These are phyloP conservation scores for Gastrophryne carolinensis DNA, from an alignment of 2,797 vertebrate species.

Conservation along the genomic window DNA sequence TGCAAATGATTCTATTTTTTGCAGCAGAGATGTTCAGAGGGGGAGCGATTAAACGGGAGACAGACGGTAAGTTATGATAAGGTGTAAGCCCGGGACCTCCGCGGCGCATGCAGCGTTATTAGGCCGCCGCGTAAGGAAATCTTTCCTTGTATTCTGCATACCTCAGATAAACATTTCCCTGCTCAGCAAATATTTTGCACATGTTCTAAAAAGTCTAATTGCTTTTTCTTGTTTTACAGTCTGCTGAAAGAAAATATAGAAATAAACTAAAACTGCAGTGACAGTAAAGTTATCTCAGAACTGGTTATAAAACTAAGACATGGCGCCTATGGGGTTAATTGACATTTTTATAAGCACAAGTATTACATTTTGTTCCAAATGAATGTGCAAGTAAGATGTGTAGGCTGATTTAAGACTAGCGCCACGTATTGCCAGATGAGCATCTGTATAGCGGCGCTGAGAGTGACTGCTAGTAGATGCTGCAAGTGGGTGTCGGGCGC, in stretches of 20 bases:
- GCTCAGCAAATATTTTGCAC: constrained; percentile 44
- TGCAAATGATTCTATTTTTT: neutral
- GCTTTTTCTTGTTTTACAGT: constrained; percentile 33
- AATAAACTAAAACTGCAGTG: neutral
- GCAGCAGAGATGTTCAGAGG: neutral
- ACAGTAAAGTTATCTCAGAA: neutral
- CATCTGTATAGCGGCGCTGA: too few relatives aligned
- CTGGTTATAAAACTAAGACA: neutral
- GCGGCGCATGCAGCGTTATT: neutral
- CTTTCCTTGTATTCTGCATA: constrained; percentile 26
- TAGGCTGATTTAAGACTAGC: too few relatives aligned
- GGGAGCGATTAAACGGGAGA: constrained; percentile 1
- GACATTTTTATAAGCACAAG: too few relatives aligned
- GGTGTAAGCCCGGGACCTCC: constrained; percentile 6
- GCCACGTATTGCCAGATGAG: too few relatives aligned
- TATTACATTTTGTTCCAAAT: too few relatives aligned
- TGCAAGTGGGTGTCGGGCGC: too few relatives aligned
- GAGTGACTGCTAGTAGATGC: too few relatives aligned
- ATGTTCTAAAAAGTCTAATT: constrained; percentile 27
- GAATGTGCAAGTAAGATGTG: too few relatives aligned
- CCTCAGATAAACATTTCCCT: constrained; percentile 31
- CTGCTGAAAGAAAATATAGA: neutral
- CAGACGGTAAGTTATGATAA: constrained; percentile 20
- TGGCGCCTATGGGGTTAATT: neutral
- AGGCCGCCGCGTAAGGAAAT: constrained; percentile 1